Evolutionary conservation across 2,888 invertebrate species (phyloP), one percentile per base, ranked within the genome.

Genomic region (Cistogaster globosa): DNA sequence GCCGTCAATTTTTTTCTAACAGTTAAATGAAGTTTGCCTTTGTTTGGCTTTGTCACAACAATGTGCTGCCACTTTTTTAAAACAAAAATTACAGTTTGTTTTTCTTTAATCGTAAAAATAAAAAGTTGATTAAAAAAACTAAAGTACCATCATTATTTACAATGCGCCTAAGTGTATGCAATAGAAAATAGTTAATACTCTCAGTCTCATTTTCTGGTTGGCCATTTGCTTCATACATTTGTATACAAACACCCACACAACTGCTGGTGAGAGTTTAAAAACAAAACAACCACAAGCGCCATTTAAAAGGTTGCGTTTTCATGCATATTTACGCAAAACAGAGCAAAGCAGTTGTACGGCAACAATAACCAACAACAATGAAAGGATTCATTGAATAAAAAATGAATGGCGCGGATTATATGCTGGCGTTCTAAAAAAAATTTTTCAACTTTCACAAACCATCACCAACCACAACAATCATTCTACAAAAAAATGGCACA

Each of bases 241-340:
- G 20, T 16, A 7, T 16, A 20, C 22, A 51, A n/a, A 62, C 11
- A 32, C 36, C 45, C 58, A 71, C 53, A 67, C 65, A 84, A 76
- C 62, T 67, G 72, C 62, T 76, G 67, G 67, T 62, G 12, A 53
- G 18, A 36, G 5, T 9, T 4, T 9, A 60, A 32, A 69, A 32
- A 7, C 32, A 42, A 62, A 60, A 60, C 75, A 75, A 78, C 84
- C 84, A 81, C 78, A 78, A 82, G 78, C 69, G 58, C 75, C 69
- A 20, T 82, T 82, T 78, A 48, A 79, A 68, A 76, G 65, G 82
- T 77, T 72, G 82, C 42, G 65, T 22, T 75, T 63, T 67, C 71
- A 76, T 51, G 69, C 51, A 82, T 51, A 65, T 71, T 76, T 68
- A 78, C 16, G 53, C 65, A 55, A 38, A 74, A 78, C 58, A 72